Evolutionary conservation across 1,140 invertebrate species (phyloP).

Genomic region (Branchinecta lindahli): DNA sequence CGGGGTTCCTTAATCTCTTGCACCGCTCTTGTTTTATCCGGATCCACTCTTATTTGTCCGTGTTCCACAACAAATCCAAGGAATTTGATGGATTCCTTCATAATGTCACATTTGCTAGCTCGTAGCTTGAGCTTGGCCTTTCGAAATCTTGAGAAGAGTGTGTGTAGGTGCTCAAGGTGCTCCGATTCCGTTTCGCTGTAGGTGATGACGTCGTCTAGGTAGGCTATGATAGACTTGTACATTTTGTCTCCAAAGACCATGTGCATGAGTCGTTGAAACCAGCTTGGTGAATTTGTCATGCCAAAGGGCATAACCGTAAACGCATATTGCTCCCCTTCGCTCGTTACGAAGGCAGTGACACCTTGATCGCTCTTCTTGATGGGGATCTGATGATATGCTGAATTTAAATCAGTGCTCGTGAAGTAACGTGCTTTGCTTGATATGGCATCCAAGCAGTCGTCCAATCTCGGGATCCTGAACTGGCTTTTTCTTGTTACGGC

Average conservation of each 20-base stretch:
- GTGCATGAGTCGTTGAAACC: slow-evolving; percentile 26
- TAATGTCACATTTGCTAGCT: not conserved
- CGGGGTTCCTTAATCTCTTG: not conserved
- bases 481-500: slow-evolving; percentile 27
- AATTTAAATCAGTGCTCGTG: slow-evolving; percentile 25
- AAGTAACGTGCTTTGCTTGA: slow-evolving; percentile 23
- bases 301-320: slow-evolving; percentile 34
- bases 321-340: slow-evolving; percentile 18
- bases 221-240: slow-evolving; percentile 14
- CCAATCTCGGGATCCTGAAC: slow-evolving; percentile 32
- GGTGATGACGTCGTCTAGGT: slow-evolving; percentile 18
- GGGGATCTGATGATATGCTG: slow-evolving; percentile 31
- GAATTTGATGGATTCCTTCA: not conserved
- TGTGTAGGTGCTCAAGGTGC: not conserved
- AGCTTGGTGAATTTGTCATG: slow-evolving; percentile 29
- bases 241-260: slow-evolving; percentile 22
- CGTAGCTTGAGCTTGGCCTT: not conserved
- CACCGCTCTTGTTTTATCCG: not conserved
- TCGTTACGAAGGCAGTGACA: slow-evolving; percentile 22
- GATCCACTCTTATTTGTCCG: not conserved
- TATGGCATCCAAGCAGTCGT: slow-evolving; percentile 27
- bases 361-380: slow-evolving; percentile 22
- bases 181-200: not conserved
- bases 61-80: not conserved
- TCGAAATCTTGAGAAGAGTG: not conserved